These are phyloP conservation scores for Urosaurus nigricauda DNA, from an alignment of 2,797 vertebrate genomes.

Conservation along the genomic window DNA sequence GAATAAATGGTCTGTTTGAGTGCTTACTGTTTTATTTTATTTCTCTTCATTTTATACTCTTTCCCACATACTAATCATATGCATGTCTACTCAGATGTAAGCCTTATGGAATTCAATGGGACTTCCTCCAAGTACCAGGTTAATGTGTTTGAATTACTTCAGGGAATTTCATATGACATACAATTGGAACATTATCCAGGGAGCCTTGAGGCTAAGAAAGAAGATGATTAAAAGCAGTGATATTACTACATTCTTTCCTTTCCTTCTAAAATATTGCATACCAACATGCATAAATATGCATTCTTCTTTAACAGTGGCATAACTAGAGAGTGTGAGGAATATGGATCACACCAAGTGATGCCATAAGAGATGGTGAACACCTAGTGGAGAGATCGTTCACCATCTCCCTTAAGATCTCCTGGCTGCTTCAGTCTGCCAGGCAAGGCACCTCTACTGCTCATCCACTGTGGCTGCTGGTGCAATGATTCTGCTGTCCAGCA, in stretches of 20 bases:
- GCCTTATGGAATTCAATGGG: not conserved
- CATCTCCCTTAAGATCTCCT: too few relatives aligned
- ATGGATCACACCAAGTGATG: too few relatives aligned
- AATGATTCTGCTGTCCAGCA: too few relatives aligned
- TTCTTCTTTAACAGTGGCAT: not conserved
- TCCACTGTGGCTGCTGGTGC: too few relatives aligned
- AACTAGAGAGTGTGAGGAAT: too few relatives aligned
- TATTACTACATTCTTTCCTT: not conserved
- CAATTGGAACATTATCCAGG: slow-evolving; percentile 15
- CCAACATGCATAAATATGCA: not conserved
- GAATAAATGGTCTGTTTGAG: slow-evolving; percentile 48
- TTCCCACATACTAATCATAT: not conserved
- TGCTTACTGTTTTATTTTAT: slow-evolving; percentile 50
- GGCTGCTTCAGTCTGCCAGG: too few relatives aligned
- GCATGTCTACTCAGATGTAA: not conserved
- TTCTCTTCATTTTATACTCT: not conserved
- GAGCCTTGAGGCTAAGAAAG: slow-evolving; percentile 17
- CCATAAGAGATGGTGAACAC: too few relatives aligned
- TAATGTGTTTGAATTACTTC: not conserved
- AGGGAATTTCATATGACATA: not conserved
- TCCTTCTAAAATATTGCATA: slow-evolving; percentile 7
- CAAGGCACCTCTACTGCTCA: too few relatives aligned
- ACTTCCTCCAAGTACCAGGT: not conserved
- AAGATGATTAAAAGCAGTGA: not conserved
- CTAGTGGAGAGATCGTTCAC: too few relatives aligned